A percentile compares a stretch with the other conserved stretches of the same genome.
phyloP scores from a whole-genome alignment of 2,113 vertebrate species.

The Speoplatyrhinus poulsoni region DNA sequence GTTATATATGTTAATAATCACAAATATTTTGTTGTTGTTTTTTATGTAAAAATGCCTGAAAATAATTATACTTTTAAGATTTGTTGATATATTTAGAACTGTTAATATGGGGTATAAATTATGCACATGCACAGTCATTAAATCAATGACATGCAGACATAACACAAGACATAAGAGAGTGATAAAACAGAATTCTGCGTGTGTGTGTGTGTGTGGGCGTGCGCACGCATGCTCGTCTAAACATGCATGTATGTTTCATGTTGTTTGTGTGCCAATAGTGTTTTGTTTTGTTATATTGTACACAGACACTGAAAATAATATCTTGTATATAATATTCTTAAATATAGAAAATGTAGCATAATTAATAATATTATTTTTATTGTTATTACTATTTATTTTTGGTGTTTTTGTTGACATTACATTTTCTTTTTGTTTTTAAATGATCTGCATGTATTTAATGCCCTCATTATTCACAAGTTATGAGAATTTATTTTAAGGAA shows the following conservation, averaged over 20 bases:
- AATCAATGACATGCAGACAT: constrained; percentile 61
- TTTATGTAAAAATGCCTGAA: constrained; percentile 22
- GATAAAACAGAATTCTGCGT: constrained; percentile 4
- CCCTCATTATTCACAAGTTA: constrained; percentile 46
- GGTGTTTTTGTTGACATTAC: not conserved
- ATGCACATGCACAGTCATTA: constrained; percentile 65
- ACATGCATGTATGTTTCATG: constrained; percentile 17
- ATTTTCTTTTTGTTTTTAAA: not conserved
- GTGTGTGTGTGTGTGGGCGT: constrained; percentile 1
- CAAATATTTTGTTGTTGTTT: constrained; percentile 18
- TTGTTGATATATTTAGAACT: constrained; percentile 51
- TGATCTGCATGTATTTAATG: constrained; percentile 16
- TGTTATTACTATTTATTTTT: constrained; percentile 15
- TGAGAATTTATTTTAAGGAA: constrained; percentile 62
- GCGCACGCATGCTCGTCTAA: not conserved
- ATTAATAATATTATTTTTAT: not conserved
- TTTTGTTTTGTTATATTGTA: no score
- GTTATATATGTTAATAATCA: constrained; percentile 8
- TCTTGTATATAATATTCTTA: no score
- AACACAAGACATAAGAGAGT: constrained; percentile 23
- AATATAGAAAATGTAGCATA: no score
- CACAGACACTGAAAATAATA: no score
- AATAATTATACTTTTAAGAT: constrained; percentile 32
- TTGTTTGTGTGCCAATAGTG: not conserved
- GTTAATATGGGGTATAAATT: constrained; percentile 56